A percentile compares a stretch with the other conserved stretches of the same genome.
Evolutionary conservation across 2,888 invertebrate genomes (phyloP).

Genomic region (Melitaea athalia): DNA sequence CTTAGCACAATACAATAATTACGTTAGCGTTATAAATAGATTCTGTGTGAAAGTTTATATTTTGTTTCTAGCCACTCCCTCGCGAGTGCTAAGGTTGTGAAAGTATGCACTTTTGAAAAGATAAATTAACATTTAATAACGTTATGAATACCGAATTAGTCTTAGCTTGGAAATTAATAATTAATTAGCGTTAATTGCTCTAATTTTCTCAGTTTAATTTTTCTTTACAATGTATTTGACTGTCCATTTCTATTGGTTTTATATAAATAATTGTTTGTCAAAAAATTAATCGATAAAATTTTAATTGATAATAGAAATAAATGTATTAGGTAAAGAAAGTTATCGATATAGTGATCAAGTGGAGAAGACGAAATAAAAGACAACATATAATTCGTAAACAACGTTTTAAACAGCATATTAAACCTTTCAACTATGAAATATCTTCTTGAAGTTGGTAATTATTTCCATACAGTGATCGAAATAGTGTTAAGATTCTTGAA

Average conservation of each 20-base stretch:
- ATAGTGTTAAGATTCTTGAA: not conserved
- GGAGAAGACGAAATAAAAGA: too few relatives aligned
- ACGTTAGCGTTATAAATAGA: conserved; percentile 30
- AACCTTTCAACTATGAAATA: too few relatives aligned
- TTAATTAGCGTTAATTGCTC: conserved; percentile 39
- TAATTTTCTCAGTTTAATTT: conserved; percentile 17
- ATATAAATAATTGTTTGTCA: not conserved
- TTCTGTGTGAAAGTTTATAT: conserved; percentile 41
- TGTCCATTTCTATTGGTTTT: not conserved
- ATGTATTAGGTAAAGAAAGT: too few relatives aligned
- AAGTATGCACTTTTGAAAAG: conserved; percentile 43
- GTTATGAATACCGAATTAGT: conserved; percentile 37
- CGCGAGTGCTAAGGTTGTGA: conserved; percentile 42
- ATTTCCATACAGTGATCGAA: not conserved
- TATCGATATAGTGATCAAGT: too few relatives aligned
- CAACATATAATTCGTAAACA: too few relatives aligned
- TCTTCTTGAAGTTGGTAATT: too few relatives aligned
- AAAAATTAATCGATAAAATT: too few relatives aligned
- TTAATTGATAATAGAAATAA: too few relatives aligned
- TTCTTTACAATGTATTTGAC: not conserved
- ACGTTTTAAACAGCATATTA: too few relatives aligned
- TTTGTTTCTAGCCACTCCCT: conserved; percentile 39
- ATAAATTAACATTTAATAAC: conserved; percentile 41
- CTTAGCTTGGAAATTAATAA: conserved; percentile 25
- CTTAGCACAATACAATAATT: conserved; percentile 4